A percentile compares a stretch with the other conserved stretches of the same genome.
These are phyloP conservation scores for Xyliphius kryptos DNA, from an alignment of 2,113 vertebrate genomes.

Conservation along the genomic window DNA sequence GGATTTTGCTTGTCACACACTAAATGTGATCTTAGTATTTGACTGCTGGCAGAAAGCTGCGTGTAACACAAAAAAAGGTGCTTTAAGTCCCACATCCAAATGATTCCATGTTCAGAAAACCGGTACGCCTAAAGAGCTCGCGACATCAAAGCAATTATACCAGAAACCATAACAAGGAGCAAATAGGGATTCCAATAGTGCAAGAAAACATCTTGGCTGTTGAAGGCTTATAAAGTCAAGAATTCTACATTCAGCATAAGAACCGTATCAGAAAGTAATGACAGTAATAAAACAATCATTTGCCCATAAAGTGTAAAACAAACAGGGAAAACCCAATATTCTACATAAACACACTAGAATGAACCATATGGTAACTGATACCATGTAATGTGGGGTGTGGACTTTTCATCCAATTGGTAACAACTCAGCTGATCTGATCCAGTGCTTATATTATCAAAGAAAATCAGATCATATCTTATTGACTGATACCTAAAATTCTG, in stretches of 20 bases:
- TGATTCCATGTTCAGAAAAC: background rate
- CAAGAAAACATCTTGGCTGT: background rate
- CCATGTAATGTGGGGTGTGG: too few relatives aligned
- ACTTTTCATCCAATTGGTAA: too few relatives aligned
- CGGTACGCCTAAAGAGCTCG: background rate
- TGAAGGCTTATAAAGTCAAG: background rate
- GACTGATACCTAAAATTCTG: too few relatives aligned
- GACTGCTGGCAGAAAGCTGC: background rate
- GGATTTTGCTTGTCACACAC: background rate
- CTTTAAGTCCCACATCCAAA: background rate
- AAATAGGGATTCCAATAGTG: background rate
- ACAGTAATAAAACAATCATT: too few relatives aligned
- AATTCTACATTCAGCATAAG: background rate
- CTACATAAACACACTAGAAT: too few relatives aligned
- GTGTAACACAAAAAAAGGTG: slow-evolving; percentile 1
- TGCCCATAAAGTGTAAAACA: too few relatives aligned
- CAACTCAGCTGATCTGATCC: too few relatives aligned
- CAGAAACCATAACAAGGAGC: background rate
- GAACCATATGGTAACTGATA: too few relatives aligned
- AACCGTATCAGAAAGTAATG: background rate
- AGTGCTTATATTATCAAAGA: too few relatives aligned
- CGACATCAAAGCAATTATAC: slow-evolving; percentile 3
- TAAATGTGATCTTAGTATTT: background rate
- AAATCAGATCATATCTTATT: too few relatives aligned
- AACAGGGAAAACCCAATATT: too few relatives aligned